Evolutionary conservation across 2,888 invertebrate genomes (phyloP).

Genomic region (Allygus modestus): DNA sequence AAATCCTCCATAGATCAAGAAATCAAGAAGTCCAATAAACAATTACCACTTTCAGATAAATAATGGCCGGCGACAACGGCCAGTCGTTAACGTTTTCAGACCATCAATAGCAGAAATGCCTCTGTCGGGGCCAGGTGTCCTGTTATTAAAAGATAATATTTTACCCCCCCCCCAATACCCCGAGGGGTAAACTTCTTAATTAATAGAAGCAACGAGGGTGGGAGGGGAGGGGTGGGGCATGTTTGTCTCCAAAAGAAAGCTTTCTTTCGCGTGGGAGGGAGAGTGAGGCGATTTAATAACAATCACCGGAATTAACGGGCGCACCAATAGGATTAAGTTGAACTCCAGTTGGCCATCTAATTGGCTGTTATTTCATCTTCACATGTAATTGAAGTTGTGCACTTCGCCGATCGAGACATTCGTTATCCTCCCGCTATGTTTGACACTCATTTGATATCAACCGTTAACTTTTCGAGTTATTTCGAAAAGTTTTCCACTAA

Average conservation of each 20-base stretch:
- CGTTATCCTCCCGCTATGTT: conserved; percentile 39
- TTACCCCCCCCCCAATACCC: conserved; percentile 54
- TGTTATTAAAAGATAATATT: conserved; percentile 65
- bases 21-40: neutral
- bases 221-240: conserved; percentile 12
- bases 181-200: conserved; percentile 58
- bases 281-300: conserved; percentile 61
- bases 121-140: conserved; percentile 62
- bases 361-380: conserved; percentile 56
- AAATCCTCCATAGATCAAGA: too few species aligned
- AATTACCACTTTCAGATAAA: neutral
- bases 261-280: conserved; percentile 6
- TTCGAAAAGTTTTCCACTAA: neutral
- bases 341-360: conserved; percentile 28
- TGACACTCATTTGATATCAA: conserved; percentile 49
- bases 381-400: conserved; percentile 46
- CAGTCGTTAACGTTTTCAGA: conserved; percentile 19
- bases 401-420: conserved; percentile 28
- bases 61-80: neutral
- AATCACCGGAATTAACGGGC: conserved; percentile 59
- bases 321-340: conserved; percentile 61
- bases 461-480: conserved; percentile 14
- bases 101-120: conserved; percentile 50
- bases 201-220: conserved; percentile 46
- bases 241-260: conserved; percentile 55